Conservation (phyloP, 1,140 invertebrate genomes). For the Heliconius hermathena region DNA sequence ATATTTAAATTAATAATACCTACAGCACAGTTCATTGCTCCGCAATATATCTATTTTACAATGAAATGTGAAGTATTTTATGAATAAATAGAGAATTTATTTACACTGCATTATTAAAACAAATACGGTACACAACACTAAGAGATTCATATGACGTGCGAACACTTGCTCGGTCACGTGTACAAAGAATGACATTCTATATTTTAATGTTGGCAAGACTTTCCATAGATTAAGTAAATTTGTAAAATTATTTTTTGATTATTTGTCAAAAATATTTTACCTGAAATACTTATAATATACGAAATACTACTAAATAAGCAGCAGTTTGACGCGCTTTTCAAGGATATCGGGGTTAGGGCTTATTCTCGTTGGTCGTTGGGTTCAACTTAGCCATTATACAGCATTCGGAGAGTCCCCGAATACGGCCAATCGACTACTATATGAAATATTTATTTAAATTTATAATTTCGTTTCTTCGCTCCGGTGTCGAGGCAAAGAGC, state of each 20-base stretch:
- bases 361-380: too few relatives aligned
- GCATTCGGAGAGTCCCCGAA: too few relatives aligned
- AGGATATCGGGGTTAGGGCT: too few relatives aligned
- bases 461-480: too few relatives aligned
- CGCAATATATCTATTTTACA: background rate
- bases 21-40: constrained; percentile 22
- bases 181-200: background rate
- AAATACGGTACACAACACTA: constrained; percentile 34
- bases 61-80: constrained; percentile 21
- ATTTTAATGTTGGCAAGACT: background rate
- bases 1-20: background rate
- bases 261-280: background rate
- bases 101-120: constrained; percentile 34
- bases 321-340: too few relatives aligned
- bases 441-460: too few relatives aligned
- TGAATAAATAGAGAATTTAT: constrained; percentile 33
- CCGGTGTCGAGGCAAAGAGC: too few relatives aligned
- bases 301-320: too few relatives aligned
- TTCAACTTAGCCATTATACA: too few relatives aligned
- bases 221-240: background rate
- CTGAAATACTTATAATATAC: background rate
- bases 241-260: background rate
- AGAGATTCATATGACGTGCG: constrained; percentile 31
- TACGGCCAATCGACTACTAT: too few relatives aligned
- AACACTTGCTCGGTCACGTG: constrained; percentile 30